Conservation (phyloP, 2,113 vertebrate species). For the Desmodus rotundus region DNA sequence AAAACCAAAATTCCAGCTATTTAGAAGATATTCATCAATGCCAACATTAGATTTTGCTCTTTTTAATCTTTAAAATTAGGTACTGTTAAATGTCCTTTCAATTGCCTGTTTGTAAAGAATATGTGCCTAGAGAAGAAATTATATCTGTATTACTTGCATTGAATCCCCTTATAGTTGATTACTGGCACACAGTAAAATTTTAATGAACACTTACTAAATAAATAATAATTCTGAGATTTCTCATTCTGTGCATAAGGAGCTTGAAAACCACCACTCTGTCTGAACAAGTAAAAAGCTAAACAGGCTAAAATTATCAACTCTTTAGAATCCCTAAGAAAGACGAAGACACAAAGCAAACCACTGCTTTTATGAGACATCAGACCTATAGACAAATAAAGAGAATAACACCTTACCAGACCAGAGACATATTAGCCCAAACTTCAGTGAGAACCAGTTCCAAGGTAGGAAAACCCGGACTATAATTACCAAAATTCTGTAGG, state of each 20-base stretch:
- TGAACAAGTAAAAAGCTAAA: background rate
- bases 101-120: background rate
- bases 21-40: background rate
- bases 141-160: background rate
- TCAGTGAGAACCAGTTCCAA: background rate
- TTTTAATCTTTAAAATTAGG: background rate
- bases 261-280: background rate
- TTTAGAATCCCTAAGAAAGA: background rate
- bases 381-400: background rate
- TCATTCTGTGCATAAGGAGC: background rate
- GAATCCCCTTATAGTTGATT: background rate
- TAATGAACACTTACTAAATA: background rate
- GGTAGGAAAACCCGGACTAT: background rate
- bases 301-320: background rate
- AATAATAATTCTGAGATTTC: background rate
- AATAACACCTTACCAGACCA: background rate
- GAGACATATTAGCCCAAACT: background rate
- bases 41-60: background rate
- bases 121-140: background rate
- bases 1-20: background rate
- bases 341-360: background rate
- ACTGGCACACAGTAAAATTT: background rate
- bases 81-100: background rate
- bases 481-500: background rate
- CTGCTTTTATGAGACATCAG: background rate